These are phyloP conservation scores for Cladopsammia gracilis DNA, from an alignment of 64 coral and sea anemone species.

Conservation along the genomic window DNA sequence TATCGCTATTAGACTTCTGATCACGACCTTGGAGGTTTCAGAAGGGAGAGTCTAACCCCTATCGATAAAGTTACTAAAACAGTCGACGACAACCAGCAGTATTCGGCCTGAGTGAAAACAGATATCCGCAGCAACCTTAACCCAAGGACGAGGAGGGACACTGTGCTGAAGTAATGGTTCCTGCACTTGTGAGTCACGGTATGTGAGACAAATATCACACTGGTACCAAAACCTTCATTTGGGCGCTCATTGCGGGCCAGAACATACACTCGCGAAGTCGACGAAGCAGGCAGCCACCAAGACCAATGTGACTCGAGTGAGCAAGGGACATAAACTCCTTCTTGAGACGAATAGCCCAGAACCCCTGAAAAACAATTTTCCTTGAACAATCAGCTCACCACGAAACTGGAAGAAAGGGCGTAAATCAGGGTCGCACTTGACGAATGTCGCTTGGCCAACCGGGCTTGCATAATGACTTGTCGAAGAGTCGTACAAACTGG, in stretches of 20 bases:
- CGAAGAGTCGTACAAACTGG: not conserved
- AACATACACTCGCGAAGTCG: not conserved
- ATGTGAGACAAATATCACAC: conserved; percentile 18
- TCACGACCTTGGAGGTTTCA: too few relatives aligned
- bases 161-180: conserved; percentile 12
- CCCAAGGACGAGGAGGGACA: conserved; percentile 25
- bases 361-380: not conserved
- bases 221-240: conserved; percentile 4
- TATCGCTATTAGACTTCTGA: too few relatives aligned
- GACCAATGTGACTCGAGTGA: too few relatives aligned
- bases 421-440: not conserved
- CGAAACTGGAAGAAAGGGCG: too few relatives aligned
- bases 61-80: too few relatives aligned
- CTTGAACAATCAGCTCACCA: too few relatives aligned
- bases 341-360: not conserved
- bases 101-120: not conserved
- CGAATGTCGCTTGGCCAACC: not conserved
- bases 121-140: conserved; percentile 42
- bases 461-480: not conserved
- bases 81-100: not conserved
- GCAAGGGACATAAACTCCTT: not conserved
- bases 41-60: too few relatives aligned
- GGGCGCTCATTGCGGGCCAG: conserved; percentile 46
- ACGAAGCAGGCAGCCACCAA: not conserved
- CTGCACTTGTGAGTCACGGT: not conserved